These are phyloP conservation scores for Notolabrus celidotus DNA, from an alignment of 2,797 vertebrate genomes.

Conservation along the genomic window DNA sequence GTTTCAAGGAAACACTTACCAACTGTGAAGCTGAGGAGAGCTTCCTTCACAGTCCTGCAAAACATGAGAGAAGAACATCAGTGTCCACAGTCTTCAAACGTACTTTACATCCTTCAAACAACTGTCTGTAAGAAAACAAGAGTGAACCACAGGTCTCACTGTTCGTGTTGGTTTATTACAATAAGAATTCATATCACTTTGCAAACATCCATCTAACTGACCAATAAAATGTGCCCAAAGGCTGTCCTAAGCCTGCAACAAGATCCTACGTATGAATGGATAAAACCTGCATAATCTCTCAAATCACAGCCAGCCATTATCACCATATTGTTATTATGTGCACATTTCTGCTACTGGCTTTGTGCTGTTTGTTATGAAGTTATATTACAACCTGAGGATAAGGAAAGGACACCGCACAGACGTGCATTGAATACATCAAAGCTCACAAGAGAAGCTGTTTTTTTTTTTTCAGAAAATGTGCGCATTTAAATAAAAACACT, in stretches of 20 bases:
- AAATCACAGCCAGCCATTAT: slow-evolving; percentile 68
- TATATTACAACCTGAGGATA: slow-evolving; percentile 70
- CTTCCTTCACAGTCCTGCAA: slow-evolving; percentile 80
- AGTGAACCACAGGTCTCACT: slow-evolving; percentile 57
- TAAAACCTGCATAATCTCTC: slow-evolving; percentile 69
- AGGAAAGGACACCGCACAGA: slow-evolving; percentile 55
- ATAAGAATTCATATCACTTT: slow-evolving; percentile 70
- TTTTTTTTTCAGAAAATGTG: slow-evolving; percentile 15
- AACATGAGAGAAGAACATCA: slow-evolving; percentile 73
- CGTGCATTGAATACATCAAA: slow-evolving; percentile 60
- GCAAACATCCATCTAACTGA: slow-evolving; percentile 62
- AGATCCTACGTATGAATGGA: slow-evolving; percentile 61
- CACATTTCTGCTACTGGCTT: slow-evolving; percentile 57
- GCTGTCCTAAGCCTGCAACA: slow-evolving; percentile 64
- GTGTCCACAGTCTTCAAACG: slow-evolving; percentile 52
- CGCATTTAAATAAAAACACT: slow-evolving; percentile 12
- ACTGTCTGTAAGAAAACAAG: slow-evolving; percentile 41
- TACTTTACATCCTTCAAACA: slow-evolving; percentile 54
- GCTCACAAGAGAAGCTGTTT: slow-evolving; percentile 10
- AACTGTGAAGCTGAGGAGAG: slow-evolving; percentile 55
- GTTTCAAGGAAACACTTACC: slow-evolving; percentile 78
- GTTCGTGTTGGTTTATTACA: slow-evolving; percentile 58
- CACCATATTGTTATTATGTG: slow-evolving; percentile 67
- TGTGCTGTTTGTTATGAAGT: slow-evolving; percentile 69
- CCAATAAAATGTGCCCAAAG: slow-evolving; percentile 73